Evolutionary conservation across 2,797 vertebrate species (phyloP), one percentile per base, ranked within the genome.

Genomic region (Tauraco hartlaubi): DNA sequence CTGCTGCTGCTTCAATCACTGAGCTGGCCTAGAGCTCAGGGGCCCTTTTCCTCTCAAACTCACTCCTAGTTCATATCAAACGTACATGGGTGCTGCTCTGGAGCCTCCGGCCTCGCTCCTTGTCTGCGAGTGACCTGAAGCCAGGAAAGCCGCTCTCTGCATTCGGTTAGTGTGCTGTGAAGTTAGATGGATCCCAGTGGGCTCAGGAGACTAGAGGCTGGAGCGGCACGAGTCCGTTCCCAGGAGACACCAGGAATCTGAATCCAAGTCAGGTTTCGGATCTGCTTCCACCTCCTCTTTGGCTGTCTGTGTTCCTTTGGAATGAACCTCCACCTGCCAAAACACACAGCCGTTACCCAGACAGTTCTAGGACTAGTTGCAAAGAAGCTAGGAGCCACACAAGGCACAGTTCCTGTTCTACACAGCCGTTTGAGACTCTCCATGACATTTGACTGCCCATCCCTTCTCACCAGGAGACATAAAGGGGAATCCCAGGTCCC

Each of bases 241-340:
- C 95, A 98, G 96, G 67, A 98, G 98, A 96, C 98, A 98, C 98
- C 98, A 98, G 88, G 98, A 98, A 90, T 98, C 98, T 76, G 98
- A 98, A 97, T 98, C 98, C 96, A 98, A 74, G 52, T 98, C 98
- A 93, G 98, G 98, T 88, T 98, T 98, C 1, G 98, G 96, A 98
- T 98, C 98, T 73, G 95, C 86, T 96, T 98, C 98, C 95, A 95
- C 88, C 87, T 98, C 98, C 95, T 98, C 98, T 95, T 97, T 98
- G 95, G 97, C 62, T 88, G 97, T 98, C 96, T 98, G 98, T 51
- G 97, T 97, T 93, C 97, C 98, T 97, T 85, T 98, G 96, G 98
- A 98, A 97, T 97, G 97, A 97, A 94, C 92, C 85, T 97, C 96
- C 96, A 97, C 95, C 98, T 98, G 97, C 92, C 51, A 90, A 95